Conservation (phyloP, 2,113 vertebrate genomes). For the Heptranchias perlo region DNA sequence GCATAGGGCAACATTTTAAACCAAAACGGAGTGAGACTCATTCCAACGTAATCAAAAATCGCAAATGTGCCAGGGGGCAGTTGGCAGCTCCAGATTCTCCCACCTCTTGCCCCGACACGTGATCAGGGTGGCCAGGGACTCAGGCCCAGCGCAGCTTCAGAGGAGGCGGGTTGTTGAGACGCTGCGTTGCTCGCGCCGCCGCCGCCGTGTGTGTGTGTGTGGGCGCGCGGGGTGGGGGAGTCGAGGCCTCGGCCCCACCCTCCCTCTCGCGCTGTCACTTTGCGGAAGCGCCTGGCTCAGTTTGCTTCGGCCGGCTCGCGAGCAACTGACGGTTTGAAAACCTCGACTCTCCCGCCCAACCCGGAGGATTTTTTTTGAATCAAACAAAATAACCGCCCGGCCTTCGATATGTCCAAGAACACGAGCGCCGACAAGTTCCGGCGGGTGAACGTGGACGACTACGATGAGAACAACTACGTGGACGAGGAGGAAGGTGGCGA, state of each 20-base stretch:
- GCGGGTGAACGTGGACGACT: conserved; percentile 38
- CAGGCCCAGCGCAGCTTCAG: not conserved
- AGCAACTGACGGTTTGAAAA: not conserved
- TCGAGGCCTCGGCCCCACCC: not conserved
- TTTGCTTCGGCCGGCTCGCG: not conserved
- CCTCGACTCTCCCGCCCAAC: not conserved
- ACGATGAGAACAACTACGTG: conserved; percentile 39
- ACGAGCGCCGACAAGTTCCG: conserved; percentile 30
- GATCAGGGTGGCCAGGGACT: not conserved
- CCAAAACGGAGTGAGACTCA: not conserved
- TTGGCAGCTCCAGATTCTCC: no score
- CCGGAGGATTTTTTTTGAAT: not conserved
- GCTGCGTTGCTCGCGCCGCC: no score
- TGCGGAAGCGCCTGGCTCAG: conserved; percentile 8
- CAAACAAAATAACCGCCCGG: no score
- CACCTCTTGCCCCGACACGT: not conserved
- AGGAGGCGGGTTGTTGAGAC: not conserved
- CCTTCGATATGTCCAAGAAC: conserved; percentile 38
- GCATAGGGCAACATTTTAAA: not conserved
- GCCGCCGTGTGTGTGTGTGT: not conserved
- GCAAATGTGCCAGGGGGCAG: no score
- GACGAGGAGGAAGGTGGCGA: conserved; percentile 37
- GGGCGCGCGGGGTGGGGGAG: not conserved
- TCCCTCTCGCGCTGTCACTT: not conserved
- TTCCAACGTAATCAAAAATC: no score